Percentiles rank a stretch among this genome's conserved stretches.
Evolutionary conservation across 2,888 invertebrate species (phyloP).

Genomic region (Brenthis daphne): DNA sequence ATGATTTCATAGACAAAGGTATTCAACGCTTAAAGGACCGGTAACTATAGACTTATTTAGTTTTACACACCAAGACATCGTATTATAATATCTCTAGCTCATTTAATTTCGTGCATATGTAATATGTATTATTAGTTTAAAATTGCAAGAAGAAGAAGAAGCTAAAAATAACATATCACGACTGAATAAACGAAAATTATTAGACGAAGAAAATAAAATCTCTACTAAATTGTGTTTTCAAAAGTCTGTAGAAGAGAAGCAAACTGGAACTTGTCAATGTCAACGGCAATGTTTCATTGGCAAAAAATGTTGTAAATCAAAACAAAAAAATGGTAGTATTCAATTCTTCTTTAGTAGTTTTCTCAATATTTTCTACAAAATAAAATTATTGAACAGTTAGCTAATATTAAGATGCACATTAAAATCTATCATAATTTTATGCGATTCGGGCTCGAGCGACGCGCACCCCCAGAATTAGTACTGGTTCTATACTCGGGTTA

Average conservation of each 20-base stretch:
- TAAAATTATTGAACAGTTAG: too few species aligned
- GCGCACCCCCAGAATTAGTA: too few species aligned
- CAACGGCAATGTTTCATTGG: constrained; percentile 41
- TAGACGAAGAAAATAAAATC: constrained; percentile 34
- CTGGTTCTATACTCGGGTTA: too few species aligned
- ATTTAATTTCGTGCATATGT: not conserved
- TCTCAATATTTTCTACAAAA: too few species aligned
- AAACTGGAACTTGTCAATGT: constrained; percentile 33
- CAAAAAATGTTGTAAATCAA: constrained; percentile 22
- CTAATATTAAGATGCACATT: too few species aligned
- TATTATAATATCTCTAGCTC: too few species aligned
- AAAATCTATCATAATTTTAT: too few species aligned
- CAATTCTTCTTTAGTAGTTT: too few species aligned
- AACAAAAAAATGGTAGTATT: constrained; percentile 6
- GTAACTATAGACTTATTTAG: constrained; percentile 7
- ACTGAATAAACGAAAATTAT: constrained; percentile 13
- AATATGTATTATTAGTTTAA: not conserved
- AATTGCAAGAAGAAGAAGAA: constrained; percentile 19
- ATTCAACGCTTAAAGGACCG: constrained; percentile 47
- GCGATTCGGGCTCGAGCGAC: too few species aligned
- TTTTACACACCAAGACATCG: not conserved
- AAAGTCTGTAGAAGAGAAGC: not conserved
- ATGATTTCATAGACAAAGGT: constrained; percentile 53
- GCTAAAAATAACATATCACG: constrained; percentile 12
- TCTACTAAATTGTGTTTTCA: constrained; percentile 24